Evolutionary conservation across 2,888 invertebrate genomes (phyloP).

Genomic region (Papilio elwesi): DNA sequence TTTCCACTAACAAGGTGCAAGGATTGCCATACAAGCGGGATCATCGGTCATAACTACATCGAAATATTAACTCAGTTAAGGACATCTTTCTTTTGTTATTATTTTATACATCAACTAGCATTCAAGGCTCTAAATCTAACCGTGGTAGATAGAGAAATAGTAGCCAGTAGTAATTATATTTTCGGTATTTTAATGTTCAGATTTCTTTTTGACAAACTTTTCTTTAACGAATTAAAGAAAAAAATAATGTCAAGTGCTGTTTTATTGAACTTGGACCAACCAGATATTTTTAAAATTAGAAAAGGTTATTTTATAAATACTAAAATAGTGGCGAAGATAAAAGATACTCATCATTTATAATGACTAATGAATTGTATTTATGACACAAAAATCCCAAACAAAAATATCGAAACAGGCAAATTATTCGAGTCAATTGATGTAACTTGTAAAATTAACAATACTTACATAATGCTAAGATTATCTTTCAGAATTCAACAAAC

Average conservation of each 20-base stretch:
- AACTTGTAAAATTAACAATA: constrained; percentile 12
- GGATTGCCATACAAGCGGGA: not conserved
- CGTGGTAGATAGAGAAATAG: too few relatives aligned
- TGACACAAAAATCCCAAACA: not conserved
- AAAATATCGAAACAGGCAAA: constrained; percentile 7
- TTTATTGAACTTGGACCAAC: too few relatives aligned
- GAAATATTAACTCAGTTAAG: not conserved
- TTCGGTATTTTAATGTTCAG: too few relatives aligned
- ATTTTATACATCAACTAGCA: too few relatives aligned
- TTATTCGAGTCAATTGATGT: not conserved
- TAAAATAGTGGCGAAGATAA: not conserved
- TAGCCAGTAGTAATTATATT: too few relatives aligned
- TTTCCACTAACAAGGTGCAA: too few relatives aligned
- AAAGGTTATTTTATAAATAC: not conserved
- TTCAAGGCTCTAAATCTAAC: too few relatives aligned
- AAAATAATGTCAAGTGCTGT: too few relatives aligned
- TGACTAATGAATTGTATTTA: constrained; percentile 4
- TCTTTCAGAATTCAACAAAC: constrained; percentile 15
- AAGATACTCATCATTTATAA: not conserved
- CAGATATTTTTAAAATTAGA: too few relatives aligned
- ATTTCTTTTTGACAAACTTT: too few relatives aligned
- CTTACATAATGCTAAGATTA: constrained; percentile 8
- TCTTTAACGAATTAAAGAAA: too few relatives aligned
- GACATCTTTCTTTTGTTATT: not conserved
- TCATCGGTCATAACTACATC: not conserved